Base-by-base conservation (phyloP, 2,797 vertebrate genomes). In the Phoebastria nigripes region DNA sequence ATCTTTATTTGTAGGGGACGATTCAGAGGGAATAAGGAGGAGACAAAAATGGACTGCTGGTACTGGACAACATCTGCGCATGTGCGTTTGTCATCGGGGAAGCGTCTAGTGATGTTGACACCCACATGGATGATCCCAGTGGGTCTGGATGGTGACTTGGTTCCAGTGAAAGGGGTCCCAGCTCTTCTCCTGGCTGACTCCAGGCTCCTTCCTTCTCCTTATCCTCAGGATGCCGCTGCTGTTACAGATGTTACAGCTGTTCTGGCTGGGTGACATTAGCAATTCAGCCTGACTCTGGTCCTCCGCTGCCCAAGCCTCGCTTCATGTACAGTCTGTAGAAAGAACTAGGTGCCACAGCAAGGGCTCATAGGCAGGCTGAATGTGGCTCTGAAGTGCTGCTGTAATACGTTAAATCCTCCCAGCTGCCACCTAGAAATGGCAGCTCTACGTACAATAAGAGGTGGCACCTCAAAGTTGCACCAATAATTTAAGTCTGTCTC, bases 301-400 rank as follows among this genome's bases (percentile, higher is more conserved):
- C 74, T 62, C 24, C 14, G 3, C 70, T 76, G 62, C 54, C 46
- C 0, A 0, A 83, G 61, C n/a, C 47, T 83, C 0, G 0, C 26
- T 79, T 24, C 77, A 21, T 1, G 1, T 52, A 9, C 28, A 63
- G n/a, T 39, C 62, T 62, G 42, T 22, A 22, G 42, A 67, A 73
- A 41, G 51, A 49, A 9, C 7, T 6, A 47, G 39, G 52, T 77
- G 47, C 39, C 56, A 21, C 33, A 52, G 31, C 0, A 1, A 69
- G 24, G 31, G 39, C 72, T 59, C 6, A 13, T 21, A 0, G 1
- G 3, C 39, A 37, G 67, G 58, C 33, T 87, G 54, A 15, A 6
- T 29, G 51, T 52, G 56, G 24, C 78, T 71, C 81, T 74, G 35
- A 92, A 69, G 6, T 78, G 69, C 44, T 8, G 3, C 77, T 49